Evolutionary conservation across 2,113 vertebrate species (phyloP).

Genomic region (Ctenomys sociabilis): DNA sequence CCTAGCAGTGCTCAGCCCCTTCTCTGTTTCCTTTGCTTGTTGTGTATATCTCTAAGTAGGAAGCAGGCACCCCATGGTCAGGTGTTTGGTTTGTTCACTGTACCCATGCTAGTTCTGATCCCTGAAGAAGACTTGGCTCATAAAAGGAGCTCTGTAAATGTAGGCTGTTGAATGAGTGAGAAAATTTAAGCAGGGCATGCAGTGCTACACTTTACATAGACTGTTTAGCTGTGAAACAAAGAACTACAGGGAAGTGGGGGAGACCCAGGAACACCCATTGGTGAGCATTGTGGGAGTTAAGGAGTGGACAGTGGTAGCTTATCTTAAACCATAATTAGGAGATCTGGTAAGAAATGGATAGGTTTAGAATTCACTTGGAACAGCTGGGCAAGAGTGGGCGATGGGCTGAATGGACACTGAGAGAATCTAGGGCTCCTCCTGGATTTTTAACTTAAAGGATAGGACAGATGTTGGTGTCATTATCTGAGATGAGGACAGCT

Average conservation of each 20-base stretch:
- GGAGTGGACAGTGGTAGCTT: not conserved
- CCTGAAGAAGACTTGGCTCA: accelerated
- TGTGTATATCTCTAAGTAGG: not conserved
- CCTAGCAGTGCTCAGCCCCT: not conserved
- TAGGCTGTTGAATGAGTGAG: not conserved
- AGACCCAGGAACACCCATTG: not conserved
- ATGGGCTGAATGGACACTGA: not conserved
- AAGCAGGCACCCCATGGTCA: too few relatives aligned
- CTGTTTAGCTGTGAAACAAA: not conserved
- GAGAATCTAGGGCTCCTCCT: not conserved
- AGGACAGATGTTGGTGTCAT: not conserved
- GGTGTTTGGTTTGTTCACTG: not conserved
- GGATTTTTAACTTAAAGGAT: not conserved
- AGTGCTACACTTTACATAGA: not conserved
- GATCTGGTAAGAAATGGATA: not conserved
- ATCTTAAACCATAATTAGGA: not conserved
- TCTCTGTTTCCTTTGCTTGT: not conserved
- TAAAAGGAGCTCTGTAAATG: not conserved
- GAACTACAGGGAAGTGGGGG: not conserved
- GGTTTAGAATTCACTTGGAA: not conserved
- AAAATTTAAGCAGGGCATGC: not conserved
- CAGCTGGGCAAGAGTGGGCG: not conserved
- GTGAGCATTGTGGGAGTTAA: not conserved
- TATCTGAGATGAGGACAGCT: not conserved
- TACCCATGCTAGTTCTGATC: not conserved